These are phyloP conservation scores for Sylvilagus bachmani DNA, from an alignment of 2,113 vertebrate genomes.

Conservation along the genomic window DNA sequence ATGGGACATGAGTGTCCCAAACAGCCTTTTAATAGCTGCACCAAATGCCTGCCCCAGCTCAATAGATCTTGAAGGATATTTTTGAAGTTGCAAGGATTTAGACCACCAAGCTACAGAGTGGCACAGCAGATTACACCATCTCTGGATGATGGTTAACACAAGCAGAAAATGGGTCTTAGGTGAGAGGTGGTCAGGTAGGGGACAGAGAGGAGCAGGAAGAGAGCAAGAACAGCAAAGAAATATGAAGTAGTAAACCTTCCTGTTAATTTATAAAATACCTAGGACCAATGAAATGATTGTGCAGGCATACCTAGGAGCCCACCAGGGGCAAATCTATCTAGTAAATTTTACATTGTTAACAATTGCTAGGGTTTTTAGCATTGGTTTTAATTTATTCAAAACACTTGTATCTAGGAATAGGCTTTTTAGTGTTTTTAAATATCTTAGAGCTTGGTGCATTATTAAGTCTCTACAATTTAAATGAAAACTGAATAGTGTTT, in stretches of 20 bases:
- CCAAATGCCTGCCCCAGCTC: too few relatives aligned
- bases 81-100: not conserved
- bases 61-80: not conserved
- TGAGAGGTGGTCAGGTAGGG: not conserved
- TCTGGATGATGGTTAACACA: not conserved
- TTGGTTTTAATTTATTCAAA: not conserved
- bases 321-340: not conserved
- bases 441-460: not conserved
- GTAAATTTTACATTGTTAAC: not conserved
- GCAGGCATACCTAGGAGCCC: not conserved
- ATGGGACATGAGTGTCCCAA: too few relatives aligned
- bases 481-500: not conserved
- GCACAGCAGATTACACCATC: not conserved
- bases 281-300: not conserved
- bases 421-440: not conserved
- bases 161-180: not conserved
- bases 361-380: not conserved
- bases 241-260: not conserved
- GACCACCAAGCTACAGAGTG: not conserved
- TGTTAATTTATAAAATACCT: slow-evolving; percentile 13
- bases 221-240: not conserved
- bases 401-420: not conserved
- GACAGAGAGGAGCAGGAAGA: not conserved
- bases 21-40: too few relatives aligned
- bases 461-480: not conserved